Conservation (phyloP, 2,113 vertebrate species). For the Eurypyga helias region DNA sequence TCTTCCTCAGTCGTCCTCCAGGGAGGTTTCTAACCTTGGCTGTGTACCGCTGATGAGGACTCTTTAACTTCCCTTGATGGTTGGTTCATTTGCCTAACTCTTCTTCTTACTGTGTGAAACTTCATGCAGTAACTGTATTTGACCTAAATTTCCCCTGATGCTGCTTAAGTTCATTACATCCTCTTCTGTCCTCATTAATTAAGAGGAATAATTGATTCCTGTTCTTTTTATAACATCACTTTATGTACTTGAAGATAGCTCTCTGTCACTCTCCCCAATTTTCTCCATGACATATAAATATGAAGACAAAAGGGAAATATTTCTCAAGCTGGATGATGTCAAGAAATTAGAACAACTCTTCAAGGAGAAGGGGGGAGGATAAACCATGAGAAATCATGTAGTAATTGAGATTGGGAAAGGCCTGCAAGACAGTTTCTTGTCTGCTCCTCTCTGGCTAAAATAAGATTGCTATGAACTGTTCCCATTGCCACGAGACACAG, state of each 20-base stretch:
- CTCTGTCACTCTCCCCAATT: not conserved
- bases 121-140: not conserved
- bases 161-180: conserved; percentile 61
- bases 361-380: not conserved
- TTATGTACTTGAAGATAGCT: conserved; percentile 12
- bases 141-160: conserved; percentile 62
- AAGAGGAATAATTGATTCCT: conserved; percentile 59
- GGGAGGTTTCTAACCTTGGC: conserved; percentile 32
- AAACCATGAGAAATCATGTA: not conserved
- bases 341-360: conserved; percentile 1
- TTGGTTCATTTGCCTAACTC: conserved; percentile 1
- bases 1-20: not conserved
- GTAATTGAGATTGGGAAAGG: not conserved
- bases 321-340: not conserved
- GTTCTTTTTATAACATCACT: conserved; percentile 50
- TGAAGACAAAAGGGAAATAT: conserved; percentile 21
- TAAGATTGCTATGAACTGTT: not conserved
- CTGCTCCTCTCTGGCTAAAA: not conserved
- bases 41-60: not conserved
- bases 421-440: not conserved
- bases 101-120: not conserved
- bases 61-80: not conserved
- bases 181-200: conserved; percentile 53
- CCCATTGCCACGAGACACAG: fast-evolving
- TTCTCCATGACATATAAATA: conserved; percentile 5